Evolutionary conservation across 2,113 vertebrate genomes (phyloP).

Genomic region (Falco punctatus): DNA sequence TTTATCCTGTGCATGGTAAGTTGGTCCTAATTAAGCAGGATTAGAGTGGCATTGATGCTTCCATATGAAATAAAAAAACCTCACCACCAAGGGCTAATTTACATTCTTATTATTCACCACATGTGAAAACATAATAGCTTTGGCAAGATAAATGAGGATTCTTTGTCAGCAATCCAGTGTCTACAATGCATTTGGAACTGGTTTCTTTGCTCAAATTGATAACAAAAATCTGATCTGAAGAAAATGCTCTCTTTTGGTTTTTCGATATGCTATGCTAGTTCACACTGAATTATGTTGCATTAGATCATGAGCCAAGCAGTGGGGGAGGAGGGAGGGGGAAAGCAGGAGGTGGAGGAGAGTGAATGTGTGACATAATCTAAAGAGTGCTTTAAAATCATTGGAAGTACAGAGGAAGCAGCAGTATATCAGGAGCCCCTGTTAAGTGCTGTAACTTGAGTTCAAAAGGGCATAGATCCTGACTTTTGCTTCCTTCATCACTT

Average conservation of each 20-base stretch:
- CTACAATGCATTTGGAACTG: constrained; percentile 41
- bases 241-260: constrained; percentile 26
- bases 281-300: constrained; percentile 16
- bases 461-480: not conserved
- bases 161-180: constrained; percentile 26
- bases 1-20: constrained; percentile 51
- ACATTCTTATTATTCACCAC: constrained; percentile 56
- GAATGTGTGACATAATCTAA: not conserved
- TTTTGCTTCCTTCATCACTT: not conserved
- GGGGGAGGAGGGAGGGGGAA: not conserved
- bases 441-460: not conserved
- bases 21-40: constrained; percentile 64
- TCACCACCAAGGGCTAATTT: constrained; percentile 43
- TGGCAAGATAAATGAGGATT: constrained; percentile 59
- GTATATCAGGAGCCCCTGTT: not conserved
- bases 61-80: constrained; percentile 30
- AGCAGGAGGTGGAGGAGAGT: not conserved
- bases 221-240: constrained; percentile 41
- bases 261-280: not conserved
- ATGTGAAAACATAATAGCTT: constrained; percentile 58
- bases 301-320: not conserved
- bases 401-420: not conserved
- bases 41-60: constrained; percentile 59
- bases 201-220: constrained; percentile 26
- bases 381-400: not conserved